phyloP scores from a whole-genome alignment of 2,888 invertebrate species.

The Meandrusa payeni region DNA sequence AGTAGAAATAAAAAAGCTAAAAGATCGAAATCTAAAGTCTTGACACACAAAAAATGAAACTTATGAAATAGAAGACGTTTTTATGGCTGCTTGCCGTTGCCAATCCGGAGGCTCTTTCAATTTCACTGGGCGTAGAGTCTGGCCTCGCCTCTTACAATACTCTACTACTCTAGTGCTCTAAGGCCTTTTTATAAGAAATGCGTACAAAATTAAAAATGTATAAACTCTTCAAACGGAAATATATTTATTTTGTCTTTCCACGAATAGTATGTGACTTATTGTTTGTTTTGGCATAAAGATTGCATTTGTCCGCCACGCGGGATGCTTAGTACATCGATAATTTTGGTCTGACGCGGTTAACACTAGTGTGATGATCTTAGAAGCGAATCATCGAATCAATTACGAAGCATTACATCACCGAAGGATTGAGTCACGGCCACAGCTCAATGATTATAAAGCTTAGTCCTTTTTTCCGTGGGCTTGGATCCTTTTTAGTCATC shows the following conservation, averaged over 20 bases:
- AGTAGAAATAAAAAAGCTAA: too few relatives aligned
- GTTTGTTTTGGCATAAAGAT: conserved; percentile 17
- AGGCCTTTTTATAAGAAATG: too few relatives aligned
- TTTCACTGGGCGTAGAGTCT: too few relatives aligned
- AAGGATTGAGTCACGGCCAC: conserved; percentile 73
- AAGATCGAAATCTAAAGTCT: too few relatives aligned
- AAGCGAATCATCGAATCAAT: conserved; percentile 65
- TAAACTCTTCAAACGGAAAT: too few relatives aligned
- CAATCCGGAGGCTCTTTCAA: too few relatives aligned
- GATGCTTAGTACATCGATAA: conserved; percentile 38
- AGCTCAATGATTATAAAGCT: conserved; percentile 46
- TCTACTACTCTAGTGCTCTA: too few relatives aligned
- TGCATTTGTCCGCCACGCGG: conserved; percentile 4
- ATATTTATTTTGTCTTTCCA: conserved; percentile 7
- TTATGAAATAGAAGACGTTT: too few relatives aligned
- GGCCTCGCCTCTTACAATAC: too few relatives aligned
- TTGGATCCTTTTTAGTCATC: conserved; percentile 70
- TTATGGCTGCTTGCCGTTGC: too few relatives aligned
- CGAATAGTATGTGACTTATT: conserved; percentile 1
- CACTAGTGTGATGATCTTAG: conserved; percentile 45
- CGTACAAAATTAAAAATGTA: too few relatives aligned
- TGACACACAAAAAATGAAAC: too few relatives aligned
- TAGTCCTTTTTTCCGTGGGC: conserved; percentile 63
- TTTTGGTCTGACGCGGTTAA: conserved; percentile 25
- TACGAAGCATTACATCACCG: conserved; percentile 71